These are phyloP conservation scores for Acanthopagrus latus DNA, from an alignment of 2,797 vertebrate species.

Conservation along the genomic window DNA sequence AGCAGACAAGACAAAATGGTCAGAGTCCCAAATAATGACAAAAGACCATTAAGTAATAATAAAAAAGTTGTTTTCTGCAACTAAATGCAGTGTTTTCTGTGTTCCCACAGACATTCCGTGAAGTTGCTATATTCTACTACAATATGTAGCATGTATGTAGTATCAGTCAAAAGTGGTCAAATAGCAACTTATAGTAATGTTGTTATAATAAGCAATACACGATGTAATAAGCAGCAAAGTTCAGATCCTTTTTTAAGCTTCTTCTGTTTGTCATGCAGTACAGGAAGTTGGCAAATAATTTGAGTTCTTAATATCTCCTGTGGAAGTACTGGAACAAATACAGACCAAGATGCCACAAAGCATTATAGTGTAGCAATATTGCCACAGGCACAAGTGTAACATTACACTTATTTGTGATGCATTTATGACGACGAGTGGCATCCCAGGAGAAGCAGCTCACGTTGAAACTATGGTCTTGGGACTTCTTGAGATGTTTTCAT, in stretches of 20 bases:
- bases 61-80: neutral
- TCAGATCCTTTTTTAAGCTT: neutral
- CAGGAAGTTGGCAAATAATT: conserved; percentile 1
- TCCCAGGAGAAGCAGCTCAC: conserved; percentile 38
- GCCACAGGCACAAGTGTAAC: conserved; percentile 33
- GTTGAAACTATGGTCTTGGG: conserved; percentile 5
- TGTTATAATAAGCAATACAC: too few relatives aligned
- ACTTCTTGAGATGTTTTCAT: conserved; percentile 32
- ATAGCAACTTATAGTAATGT: neutral
- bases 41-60: neutral
- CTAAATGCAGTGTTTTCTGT: neutral
- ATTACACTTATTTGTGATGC: conserved; percentile 28
- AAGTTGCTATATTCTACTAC: neutral
- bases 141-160: neutral
- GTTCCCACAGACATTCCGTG: neutral
- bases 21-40: neutral
- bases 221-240: neutral
- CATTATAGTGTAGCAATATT: conserved; percentile 17
- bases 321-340: conserved; percentile 4
- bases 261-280: neutral
- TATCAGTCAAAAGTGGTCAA: neutral
- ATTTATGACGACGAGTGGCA: conserved; percentile 18
- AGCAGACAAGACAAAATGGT: neutral
- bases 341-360: conserved; percentile 18
- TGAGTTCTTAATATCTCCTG: conserved; percentile 3